Conservation (phyloP, 1,140 invertebrate species). For the Dryas iulia region DNA sequence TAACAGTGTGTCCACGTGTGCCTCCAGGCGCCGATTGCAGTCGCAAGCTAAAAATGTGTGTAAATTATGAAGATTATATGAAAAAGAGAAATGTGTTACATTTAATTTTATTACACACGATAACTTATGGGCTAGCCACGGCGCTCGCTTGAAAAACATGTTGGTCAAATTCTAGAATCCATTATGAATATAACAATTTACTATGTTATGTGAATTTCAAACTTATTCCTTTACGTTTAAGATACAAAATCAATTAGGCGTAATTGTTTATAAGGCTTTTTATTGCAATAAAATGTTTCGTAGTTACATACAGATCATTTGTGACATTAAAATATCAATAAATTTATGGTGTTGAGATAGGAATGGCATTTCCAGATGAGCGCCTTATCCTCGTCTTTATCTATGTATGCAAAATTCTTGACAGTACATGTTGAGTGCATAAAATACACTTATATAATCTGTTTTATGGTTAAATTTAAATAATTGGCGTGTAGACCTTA, state of each 20-base stretch:
- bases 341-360: slow-evolving; percentile 77
- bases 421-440: slow-evolving; percentile 43
- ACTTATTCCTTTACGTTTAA: slow-evolving; percentile 11
- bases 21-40: slow-evolving; percentile 60
- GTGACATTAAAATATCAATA: slow-evolving; percentile 81
- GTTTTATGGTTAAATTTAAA: slow-evolving; percentile 20
- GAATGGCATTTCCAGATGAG: slow-evolving; percentile 60
- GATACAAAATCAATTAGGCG: slow-evolving; percentile 19
- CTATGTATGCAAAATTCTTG: slow-evolving; percentile 64
- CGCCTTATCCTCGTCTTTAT: slow-evolving; percentile 53
- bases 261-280: slow-evolving; percentile 36
- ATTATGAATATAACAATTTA: slow-evolving; percentile 23
- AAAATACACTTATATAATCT: slow-evolving; percentile 37
- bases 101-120: slow-evolving; percentile 80
- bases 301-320: slow-evolving; percentile 79
- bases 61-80: slow-evolving; percentile 80
- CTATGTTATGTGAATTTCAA: slow-evolving; percentile 10
- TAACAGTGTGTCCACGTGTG: slow-evolving; percentile 13
- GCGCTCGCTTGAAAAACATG: slow-evolving; percentile 75
- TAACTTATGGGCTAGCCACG: slow-evolving; percentile 76
- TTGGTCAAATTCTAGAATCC: slow-evolving; percentile 34
- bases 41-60: slow-evolving; percentile 75
- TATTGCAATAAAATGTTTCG: slow-evolving; percentile 41
- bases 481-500: neutral
- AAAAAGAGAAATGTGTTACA: slow-evolving; percentile 80